Conservation (phyloP, 1,140 invertebrate genomes). For the Drosophila kanapiae region DNA sequence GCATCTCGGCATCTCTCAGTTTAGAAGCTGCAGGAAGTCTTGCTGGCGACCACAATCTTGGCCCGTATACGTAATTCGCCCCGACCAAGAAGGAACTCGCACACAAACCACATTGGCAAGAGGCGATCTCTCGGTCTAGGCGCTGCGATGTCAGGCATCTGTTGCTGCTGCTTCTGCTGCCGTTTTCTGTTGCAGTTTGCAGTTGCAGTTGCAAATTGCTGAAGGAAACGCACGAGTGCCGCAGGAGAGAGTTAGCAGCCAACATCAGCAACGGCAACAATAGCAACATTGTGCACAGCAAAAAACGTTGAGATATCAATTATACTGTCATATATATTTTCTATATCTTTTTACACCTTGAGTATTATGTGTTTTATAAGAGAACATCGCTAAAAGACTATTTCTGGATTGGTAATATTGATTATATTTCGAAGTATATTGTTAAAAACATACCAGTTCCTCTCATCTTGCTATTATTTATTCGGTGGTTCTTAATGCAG, state of each 20-base stretch:
- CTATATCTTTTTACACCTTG: too few relatives aligned
- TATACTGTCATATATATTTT: too few relatives aligned
- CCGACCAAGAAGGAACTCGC: constrained; percentile 75
- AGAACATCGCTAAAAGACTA: too few relatives aligned
- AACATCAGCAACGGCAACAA: constrained; percentile 11
- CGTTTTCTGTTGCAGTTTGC: not conserved
- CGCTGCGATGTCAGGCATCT: constrained; percentile 67
- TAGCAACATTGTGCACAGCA: constrained; percentile 1
- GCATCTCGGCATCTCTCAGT: constrained; percentile 9
- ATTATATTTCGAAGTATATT: too few relatives aligned
- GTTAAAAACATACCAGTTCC: too few relatives aligned
- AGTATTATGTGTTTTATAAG: too few relatives aligned
- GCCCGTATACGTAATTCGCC: constrained; percentile 78
- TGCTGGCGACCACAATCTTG: constrained; percentile 59
- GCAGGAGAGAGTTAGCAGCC: constrained; percentile 57
- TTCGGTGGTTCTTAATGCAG: too few relatives aligned
- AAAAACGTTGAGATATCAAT: not conserved
- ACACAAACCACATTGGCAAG: constrained; percentile 47
- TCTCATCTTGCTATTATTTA: too few relatives aligned
- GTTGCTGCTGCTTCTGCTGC: constrained; percentile 33
- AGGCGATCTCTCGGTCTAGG: constrained; percentile 39
- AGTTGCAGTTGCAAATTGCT: constrained; percentile 72
- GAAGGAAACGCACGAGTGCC: constrained; percentile 80
- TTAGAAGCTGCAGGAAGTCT: constrained; percentile 67
- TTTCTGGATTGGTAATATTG: too few relatives aligned